Base-by-base conservation (phyloP, 2,888 invertebrate species). In the Eupithecia tripunctaria region DNA sequence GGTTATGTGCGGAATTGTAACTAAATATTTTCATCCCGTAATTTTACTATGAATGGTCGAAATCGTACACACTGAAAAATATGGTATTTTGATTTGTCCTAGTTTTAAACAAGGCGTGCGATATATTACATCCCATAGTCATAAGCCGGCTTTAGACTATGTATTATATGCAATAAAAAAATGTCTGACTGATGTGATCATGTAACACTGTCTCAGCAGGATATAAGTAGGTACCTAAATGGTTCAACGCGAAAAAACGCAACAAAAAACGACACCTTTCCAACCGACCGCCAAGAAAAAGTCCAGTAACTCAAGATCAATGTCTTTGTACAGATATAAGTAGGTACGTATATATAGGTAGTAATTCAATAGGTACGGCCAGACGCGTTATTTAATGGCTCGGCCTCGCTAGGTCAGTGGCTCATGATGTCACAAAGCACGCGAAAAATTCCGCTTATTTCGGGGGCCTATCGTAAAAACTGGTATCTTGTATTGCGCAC, bases 391-490 rank as follows among this genome's bases (percentile, higher is more conserved):
- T 84, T 82, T 85, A 85, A 85, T 87, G 84, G 84, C 85, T 82
- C 87, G 93, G 89, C 93, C 93, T 94, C 92, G 93, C 76, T 88
- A 85, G 93, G 93, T 93, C 93, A 91, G 85, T 92, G 92, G 89
- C 93, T 82, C 89, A 88, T 93, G 92, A 93, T 89, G 92, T 93
- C 92, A 92, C 87, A 84, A 76, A 82, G 75, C 78, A 75, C 83
- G 84, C 85, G 84, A 88, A 89, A 89, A 84, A 91, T 91, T 91
- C 88, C 88, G 86, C 85, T 81, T 79, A 81, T 75, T 82, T 80
- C 81, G 82, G 84, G 80, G 84, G 85, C 87, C 83, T 81, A 80
- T 78, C 75, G 73, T 79, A 77, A 77, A 79, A 80, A 80, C 77
- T 74, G 63, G 78, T 29, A 60, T 27, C 77, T 78, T 67, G 73